Percentiles rank a stretch among this genome's conserved stretches.
Evolutionary conservation across 2,888 invertebrate species (phyloP).

Genomic region (Magallana nippona): DNA sequence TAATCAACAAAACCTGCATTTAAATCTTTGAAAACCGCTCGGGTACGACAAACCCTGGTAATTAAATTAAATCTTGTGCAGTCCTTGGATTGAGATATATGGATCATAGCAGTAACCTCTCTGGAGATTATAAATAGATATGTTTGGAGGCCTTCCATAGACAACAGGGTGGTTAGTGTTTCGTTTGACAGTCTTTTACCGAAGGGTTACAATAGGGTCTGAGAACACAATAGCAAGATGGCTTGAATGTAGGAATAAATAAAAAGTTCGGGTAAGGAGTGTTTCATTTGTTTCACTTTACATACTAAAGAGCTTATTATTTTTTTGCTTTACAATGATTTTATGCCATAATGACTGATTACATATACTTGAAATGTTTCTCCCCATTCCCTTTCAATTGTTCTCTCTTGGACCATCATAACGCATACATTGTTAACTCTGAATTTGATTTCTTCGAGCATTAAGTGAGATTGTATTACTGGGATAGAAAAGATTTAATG

Average conservation of each 20-base stretch:
- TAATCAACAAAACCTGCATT: constrained; percentile 31
- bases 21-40: constrained; percentile 33
- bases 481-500: constrained; percentile 12
- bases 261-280: background rate
- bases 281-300: background rate
- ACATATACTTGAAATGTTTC: background rate
- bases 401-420: background rate
- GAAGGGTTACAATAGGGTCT: background rate
- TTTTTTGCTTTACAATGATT: background rate
- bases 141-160: background rate
- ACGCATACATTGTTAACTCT: background rate
- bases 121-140: constrained; percentile 21
- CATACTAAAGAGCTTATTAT: background rate
- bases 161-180: background rate
- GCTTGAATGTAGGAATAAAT: background rate
- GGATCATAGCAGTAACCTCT: background rate
- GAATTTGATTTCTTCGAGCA: constrained; percentile 2
- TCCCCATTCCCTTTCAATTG: background rate
- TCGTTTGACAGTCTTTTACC: background rate
- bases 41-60: constrained; percentile 26
- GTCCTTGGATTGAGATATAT: background rate
- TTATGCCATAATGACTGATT: background rate
- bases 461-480: constrained; percentile 4
- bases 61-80: constrained; percentile 6
- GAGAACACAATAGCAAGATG: constrained; percentile 2